Conservation (phyloP, 2,888 invertebrate species). For the Hanleya hanleyi region DNA sequence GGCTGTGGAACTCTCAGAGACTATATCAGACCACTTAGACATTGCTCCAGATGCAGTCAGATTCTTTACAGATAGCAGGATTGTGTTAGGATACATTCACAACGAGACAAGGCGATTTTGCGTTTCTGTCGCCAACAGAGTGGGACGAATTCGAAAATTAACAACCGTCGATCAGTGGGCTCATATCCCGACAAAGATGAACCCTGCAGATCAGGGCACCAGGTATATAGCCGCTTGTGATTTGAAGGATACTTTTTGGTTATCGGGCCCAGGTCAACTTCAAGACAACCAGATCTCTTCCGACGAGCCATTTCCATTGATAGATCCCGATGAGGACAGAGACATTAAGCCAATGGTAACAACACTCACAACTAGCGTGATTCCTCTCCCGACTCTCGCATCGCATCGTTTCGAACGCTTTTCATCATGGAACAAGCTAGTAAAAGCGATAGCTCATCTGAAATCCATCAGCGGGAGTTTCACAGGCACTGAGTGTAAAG, state of each 20-base stretch:
- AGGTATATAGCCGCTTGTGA: not conserved
- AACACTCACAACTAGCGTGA: not conserved
- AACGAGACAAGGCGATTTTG: constrained; percentile 21
- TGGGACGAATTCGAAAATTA: constrained; percentile 18
- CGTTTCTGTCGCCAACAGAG: constrained; percentile 24
- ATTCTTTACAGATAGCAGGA: constrained; percentile 3
- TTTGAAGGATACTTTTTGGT: not conserved
- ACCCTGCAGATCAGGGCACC: constrained; percentile 14
- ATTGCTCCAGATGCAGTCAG: not conserved
- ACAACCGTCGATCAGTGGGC: constrained; percentile 12
- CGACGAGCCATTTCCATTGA: not conserved
- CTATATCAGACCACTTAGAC: not conserved
- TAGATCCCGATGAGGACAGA: not conserved
- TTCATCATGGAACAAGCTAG: not conserved
- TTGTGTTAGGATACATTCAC: constrained; percentile 6
- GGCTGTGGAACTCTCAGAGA: constrained; percentile 6
- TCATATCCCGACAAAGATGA: not conserved
- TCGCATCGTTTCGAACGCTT: not conserved
- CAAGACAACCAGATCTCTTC: not conserved
- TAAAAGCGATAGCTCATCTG: constrained; percentile 6
- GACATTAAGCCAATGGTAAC: not conserved
- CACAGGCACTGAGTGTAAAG: not conserved
- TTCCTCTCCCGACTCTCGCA: not conserved
- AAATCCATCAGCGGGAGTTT: not conserved
- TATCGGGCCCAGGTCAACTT: not conserved